Evolutionary conservation across 2,797 vertebrate species (phyloP), one percentile per base, ranked within the genome.

Genomic region (Trachurus trachurus): DNA sequence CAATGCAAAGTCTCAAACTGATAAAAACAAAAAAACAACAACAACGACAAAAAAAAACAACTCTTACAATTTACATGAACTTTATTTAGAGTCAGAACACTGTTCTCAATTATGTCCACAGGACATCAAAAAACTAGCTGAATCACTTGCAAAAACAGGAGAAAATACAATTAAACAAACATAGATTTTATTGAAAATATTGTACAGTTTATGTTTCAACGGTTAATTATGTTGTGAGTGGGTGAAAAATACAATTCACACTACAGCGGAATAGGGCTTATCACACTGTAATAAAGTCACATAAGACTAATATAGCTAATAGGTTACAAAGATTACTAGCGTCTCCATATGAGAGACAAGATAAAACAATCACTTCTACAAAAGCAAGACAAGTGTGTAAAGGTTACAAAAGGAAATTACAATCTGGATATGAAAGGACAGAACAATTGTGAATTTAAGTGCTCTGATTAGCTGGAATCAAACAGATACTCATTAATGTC

Each of bases 171-270:
- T 40, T 10, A 54, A 45, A 53, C 3, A 60, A 31, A 60, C 1
- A 56, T 0, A 34, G 19, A 34, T 63, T 62, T 52, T 65, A 73
- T 65, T 61, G 42, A 68, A 9, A 67, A 31, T 31, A 31, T 47
- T 42, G 2, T 47, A 53, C 84, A 56, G 76, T 16, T 39, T 5
- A 9, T 70, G 49, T 9, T 42, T 13, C 47, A 47, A 66, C 22
- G 13, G 16, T 21, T 2, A 39, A 50, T 63, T 1, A 21, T 54
- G 19, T n/a, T 53, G n/a, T 50, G 17, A 78, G 6, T 47, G 21
- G 47, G 3, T 40, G 0, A 52, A 56, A 1, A 70, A 56, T 68
- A 53, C 64, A 52, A 12, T 91, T 81, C 88, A 91, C 83, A 92
- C 8, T 29, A 66, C 54, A 44, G 39, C 61, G 78, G 1, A 59